Conservation (phyloP, 2,797 vertebrate species). For the Sebastes flavidus region DNA sequence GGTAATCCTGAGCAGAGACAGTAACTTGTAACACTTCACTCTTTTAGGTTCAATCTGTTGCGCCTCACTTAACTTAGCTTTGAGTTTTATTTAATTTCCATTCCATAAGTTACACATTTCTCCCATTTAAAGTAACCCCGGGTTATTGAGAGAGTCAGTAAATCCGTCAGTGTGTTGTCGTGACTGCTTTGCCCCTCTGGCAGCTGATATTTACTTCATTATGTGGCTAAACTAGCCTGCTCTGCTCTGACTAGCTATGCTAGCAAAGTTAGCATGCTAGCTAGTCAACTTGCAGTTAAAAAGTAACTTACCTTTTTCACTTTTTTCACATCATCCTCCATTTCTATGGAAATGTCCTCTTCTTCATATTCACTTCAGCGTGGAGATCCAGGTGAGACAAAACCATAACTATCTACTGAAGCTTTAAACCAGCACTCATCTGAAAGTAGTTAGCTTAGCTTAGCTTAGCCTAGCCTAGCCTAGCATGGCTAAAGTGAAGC, state of each 20-base stretch:
- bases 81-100: neutral
- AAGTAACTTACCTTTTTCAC: slow-evolving; percentile 85
- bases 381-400: slow-evolving; percentile 50
- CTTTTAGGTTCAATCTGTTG: neutral
- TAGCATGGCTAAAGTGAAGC: slow-evolving; percentile 58
- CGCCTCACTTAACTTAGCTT: neutral
- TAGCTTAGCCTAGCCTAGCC: slow-evolving; percentile 58
- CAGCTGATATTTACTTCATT: neutral
- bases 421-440: slow-evolving; percentile 48
- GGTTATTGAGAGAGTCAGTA: accelerated
- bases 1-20: neutral
- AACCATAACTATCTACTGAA: slow-evolving; percentile 34
- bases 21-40: neutral
- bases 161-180: neutral
- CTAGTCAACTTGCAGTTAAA: slow-evolving; percentile 2
- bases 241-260: neutral
- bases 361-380: slow-evolving; percentile 79
- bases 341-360: slow-evolving; percentile 79
- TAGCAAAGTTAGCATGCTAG: slow-evolving; percentile 44
- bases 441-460: slow-evolving; percentile 40
- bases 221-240: slow-evolving; percentile 6
- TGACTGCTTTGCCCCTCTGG: neutral
- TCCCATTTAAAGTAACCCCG: accelerated
- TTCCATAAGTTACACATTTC: neutral
- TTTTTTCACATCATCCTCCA: slow-evolving; percentile 91